A percentile compares a stretch with the other conserved stretches of the same genome.
Evolutionary conservation across 2,797 vertebrate species (phyloP).

Genomic region (Phoxinus dragarum): DNA sequence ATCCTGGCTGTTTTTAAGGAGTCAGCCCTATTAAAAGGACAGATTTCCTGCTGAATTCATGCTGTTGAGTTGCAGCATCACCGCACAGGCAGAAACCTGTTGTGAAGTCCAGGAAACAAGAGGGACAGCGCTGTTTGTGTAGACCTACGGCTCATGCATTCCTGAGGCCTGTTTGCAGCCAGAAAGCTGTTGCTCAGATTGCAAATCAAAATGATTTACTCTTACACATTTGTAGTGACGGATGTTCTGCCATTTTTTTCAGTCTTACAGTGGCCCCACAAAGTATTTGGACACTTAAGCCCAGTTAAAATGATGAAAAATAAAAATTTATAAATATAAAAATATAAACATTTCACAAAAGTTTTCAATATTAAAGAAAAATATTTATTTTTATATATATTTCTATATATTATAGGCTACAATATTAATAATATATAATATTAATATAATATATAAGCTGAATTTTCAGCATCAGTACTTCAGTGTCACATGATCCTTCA

Average conservation of each 20-base stretch:
- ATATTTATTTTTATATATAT: no score
- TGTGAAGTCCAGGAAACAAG: conserved; percentile 6
- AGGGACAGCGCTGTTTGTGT: background rate
- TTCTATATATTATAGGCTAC: no score
- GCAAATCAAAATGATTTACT: background rate
- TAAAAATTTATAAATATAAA: background rate
- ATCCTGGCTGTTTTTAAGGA: conserved; percentile 18
- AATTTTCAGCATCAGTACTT: no score
- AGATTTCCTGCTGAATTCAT: conserved; percentile 43
- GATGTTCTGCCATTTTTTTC: background rate
- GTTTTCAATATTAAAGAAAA: no score
- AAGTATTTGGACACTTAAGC: background rate
- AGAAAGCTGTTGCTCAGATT: conserved; percentile 20
- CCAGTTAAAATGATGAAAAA: background rate
- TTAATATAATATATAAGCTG: no score
- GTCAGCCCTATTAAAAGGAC: conserved; percentile 36
- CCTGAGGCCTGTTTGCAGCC: conserved; percentile 21
- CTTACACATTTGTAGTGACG: background rate
- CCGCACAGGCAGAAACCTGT: conserved; percentile 6
- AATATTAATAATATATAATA: no score
- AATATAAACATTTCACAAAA: background rate
- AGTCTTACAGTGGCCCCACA: conserved; percentile 4
- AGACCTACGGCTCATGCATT: conserved; percentile 1
- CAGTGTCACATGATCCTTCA: no score
- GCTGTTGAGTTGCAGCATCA: conserved; percentile 31